A percentile compares a stretch with the other conserved stretches of the same genome.
phyloP scores from a whole-genome alignment of 2,113 vertebrate species.

The Lasiurus borealis region DNA sequence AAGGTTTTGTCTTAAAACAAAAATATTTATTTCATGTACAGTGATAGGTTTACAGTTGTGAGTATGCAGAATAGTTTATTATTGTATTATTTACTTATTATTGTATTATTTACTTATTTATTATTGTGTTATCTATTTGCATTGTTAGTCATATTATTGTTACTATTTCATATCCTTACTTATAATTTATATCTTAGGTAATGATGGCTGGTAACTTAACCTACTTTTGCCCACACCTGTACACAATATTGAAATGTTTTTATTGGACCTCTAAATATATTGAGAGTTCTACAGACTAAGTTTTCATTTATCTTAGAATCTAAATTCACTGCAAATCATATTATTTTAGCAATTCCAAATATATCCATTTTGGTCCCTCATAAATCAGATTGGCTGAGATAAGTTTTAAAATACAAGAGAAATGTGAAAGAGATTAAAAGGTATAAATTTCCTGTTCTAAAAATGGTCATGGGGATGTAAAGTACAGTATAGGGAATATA shows the following conservation, averaged over 20 bases:
- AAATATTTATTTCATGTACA: not conserved
- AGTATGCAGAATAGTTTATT: not conserved
- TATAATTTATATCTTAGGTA: not conserved
- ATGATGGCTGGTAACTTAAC: not conserved
- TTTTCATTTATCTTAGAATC: not conserved
- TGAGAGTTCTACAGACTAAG: not conserved
- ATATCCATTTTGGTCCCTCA: not conserved
- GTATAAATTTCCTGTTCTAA: not conserved
- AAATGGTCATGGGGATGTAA: not conserved
- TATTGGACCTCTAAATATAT: not conserved
- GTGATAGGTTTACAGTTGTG: not conserved
- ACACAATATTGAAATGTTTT: not conserved
- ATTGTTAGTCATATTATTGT: not conserved
- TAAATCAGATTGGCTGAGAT: not conserved
- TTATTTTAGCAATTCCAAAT: not conserved
- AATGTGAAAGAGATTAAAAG: not conserved
- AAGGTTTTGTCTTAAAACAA: not conserved
- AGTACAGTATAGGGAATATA: not conserved
- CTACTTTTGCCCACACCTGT: not conserved
- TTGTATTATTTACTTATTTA: not conserved
- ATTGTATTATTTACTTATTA: not conserved
- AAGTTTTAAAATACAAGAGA: not conserved
- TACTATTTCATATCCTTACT: not conserved
- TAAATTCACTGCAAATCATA: not conserved
- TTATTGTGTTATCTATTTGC: not conserved